phyloP scores from a whole-genome alignment of 2,797 vertebrate genomes.

The Hipposideros larvatus region DNA sequence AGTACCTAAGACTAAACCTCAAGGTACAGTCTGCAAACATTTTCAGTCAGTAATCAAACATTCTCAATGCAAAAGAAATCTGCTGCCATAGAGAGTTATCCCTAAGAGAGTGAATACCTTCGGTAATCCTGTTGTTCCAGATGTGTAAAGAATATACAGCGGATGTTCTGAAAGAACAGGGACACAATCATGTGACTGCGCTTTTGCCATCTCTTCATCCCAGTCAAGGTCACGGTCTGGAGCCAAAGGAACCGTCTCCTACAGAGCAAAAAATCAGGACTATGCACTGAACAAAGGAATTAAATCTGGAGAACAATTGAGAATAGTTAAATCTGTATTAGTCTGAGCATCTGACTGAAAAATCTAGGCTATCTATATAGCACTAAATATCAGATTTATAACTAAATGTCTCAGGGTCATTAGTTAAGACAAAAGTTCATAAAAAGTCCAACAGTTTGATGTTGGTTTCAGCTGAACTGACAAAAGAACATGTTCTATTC shows the following conservation, averaged over 20 bases:
- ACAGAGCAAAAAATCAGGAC: not conserved
- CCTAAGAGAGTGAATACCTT: conserved; percentile 90
- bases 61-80: conserved; percentile 44
- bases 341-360: not conserved
- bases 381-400: not conserved
- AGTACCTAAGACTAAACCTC: not conserved
- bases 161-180: conserved; percentile 94
- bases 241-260: conserved; percentile 91
- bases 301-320: not conserved
- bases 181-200: conserved; percentile 92
- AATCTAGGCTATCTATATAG: not conserved
- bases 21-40: conserved; percentile 1
- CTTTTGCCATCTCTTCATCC: conserved; percentile 94
- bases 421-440: not conserved
- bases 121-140: conserved; percentile 96
- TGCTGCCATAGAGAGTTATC: not conserved
- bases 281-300: not conserved
- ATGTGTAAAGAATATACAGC: conserved; percentile 97
- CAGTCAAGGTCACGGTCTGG: conserved; percentile 93
- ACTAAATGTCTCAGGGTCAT: not conserved
- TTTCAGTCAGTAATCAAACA: conserved; percentile 65
- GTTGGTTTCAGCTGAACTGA: not conserved
- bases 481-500: not conserved
- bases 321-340: not conserved
- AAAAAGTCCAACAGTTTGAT: not conserved